Evolutionary conservation across 2,797 vertebrate species (phyloP).

Genomic region (Meda fulgida): DNA sequence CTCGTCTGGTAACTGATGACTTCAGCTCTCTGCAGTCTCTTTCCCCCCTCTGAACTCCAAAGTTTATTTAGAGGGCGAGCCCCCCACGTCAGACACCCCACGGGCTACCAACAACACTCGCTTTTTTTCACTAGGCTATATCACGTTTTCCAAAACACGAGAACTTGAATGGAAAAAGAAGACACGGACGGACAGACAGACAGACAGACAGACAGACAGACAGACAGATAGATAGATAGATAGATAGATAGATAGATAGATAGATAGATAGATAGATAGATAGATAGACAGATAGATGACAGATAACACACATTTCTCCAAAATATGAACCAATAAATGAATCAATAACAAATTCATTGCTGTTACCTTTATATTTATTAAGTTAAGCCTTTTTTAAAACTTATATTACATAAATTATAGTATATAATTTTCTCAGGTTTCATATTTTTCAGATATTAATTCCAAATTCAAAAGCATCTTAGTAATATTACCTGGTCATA

Average conservation of each 20-base stretch:
- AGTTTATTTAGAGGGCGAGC: constrained; percentile 82
- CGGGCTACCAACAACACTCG: constrained; percentile 44
- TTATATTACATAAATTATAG: background rate
- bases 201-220: background rate
- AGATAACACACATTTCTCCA: background rate
- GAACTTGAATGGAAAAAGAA: constrained; percentile 27
- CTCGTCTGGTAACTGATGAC: constrained; percentile 76
- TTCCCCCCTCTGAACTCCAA: constrained; percentile 69
- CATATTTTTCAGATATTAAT: background rate
- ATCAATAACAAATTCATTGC: background rate
- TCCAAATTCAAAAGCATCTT: background rate
- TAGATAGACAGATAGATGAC: background rate
- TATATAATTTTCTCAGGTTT: background rate
- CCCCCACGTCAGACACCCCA: constrained; percentile 67
- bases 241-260: background rate
- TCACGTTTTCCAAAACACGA: constrained; percentile 19
- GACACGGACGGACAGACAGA: background rate
- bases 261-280: background rate
- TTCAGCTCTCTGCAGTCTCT: constrained; percentile 74
- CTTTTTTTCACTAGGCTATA: constrained; percentile 17
- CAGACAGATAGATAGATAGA: background rate
- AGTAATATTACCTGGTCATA: background rate
- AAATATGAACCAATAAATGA: background rate
- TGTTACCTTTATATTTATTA: background rate
- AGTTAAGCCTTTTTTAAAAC: background rate